Percentiles rank a stretch among this genome's conserved stretches.
Evolutionary conservation across 1,140 invertebrate species (phyloP).

Genomic region (Tribolium madens): DNA sequence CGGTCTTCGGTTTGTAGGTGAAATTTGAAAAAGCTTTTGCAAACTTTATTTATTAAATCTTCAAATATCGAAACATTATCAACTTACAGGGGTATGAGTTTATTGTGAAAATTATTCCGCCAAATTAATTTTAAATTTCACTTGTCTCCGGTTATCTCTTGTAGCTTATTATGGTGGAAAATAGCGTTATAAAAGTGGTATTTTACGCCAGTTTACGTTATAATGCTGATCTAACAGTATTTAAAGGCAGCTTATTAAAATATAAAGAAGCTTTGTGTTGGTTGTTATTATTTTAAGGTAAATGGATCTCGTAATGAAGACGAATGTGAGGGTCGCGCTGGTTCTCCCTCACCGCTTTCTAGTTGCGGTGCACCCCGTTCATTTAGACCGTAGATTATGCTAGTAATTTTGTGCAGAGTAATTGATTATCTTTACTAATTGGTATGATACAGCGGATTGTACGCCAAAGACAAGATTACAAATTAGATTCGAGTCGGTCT

Average conservation of each 20-base stretch:
- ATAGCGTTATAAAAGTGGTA: background rate
- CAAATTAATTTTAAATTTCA: background rate
- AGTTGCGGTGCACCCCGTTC: slow-evolving; percentile 49
- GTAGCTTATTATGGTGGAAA: background rate
- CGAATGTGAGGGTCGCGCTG: slow-evolving; percentile 42
- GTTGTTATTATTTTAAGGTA: slow-evolving; percentile 56
- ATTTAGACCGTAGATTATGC: slow-evolving; percentile 50
- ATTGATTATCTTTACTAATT: slow-evolving; percentile 52
- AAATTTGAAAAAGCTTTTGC: too few relatives aligned
- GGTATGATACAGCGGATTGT: slow-evolving; percentile 16
- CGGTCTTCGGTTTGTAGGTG: too few relatives aligned
- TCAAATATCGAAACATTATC: background rate
- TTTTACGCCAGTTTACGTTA: slow-evolving; percentile 11
- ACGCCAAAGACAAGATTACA: slow-evolving; percentile 5
- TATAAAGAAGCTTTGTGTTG: slow-evolving; percentile 55
- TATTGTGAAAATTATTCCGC: background rate
- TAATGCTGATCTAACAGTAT: slow-evolving; percentile 3
- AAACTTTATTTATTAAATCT: too few relatives aligned
- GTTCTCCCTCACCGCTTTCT: slow-evolving; percentile 44
- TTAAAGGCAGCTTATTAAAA: slow-evolving; percentile 45
- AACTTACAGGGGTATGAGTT: background rate
- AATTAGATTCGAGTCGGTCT: background rate
- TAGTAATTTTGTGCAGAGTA: slow-evolving; percentile 48
- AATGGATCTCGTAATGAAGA: slow-evolving; percentile 54
- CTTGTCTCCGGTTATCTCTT: background rate